A percentile compares a stretch with the other conserved stretches of the same genome.
Evolutionary conservation across 1,140 invertebrate species (phyloP).

Genomic region (Leptopilina clavipes): DNA sequence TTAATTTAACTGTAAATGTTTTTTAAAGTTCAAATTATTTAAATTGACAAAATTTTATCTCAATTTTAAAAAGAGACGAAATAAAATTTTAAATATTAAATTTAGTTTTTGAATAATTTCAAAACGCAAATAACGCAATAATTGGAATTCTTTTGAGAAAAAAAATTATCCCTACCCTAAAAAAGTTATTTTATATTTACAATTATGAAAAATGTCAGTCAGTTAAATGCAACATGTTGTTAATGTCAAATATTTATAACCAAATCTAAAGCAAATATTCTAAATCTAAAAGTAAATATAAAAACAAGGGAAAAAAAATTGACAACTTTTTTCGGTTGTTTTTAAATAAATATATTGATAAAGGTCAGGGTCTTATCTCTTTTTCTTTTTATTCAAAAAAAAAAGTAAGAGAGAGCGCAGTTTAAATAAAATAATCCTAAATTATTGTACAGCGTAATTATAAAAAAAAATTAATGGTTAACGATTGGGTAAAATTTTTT

Average conservation of each 20-base stretch:
- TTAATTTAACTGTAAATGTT: too few species aligned
- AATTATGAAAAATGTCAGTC: slow-evolving; percentile 1
- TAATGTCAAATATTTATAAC: slow-evolving; percentile 11
- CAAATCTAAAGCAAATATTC: neutral
- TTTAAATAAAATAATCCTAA: too few species aligned
- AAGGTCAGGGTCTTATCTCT: neutral
- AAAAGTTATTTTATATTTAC: slow-evolving; percentile 1
- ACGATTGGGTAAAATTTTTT: too few species aligned
- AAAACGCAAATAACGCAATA: neutral
- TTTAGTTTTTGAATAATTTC: too few species aligned
- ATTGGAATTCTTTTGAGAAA: neutral
- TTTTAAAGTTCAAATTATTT: too few species aligned
- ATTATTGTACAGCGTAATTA: too few species aligned
- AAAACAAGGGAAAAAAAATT: neutral
- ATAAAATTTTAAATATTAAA: too few species aligned
- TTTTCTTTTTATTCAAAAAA: neutral
- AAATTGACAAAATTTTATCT: too few species aligned
- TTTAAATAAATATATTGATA: neutral
- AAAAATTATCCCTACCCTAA: neutral
- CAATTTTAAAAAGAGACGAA: too few species aligned
- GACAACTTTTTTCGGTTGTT: neutral
- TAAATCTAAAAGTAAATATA: too few species aligned
- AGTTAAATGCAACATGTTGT: neutral
- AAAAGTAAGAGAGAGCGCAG: neutral
- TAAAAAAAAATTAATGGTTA: too few species aligned